These are phyloP conservation scores for Tuta absoluta DNA, from an alignment of 2,888 invertebrate genomes.

Conservation along the genomic window DNA sequence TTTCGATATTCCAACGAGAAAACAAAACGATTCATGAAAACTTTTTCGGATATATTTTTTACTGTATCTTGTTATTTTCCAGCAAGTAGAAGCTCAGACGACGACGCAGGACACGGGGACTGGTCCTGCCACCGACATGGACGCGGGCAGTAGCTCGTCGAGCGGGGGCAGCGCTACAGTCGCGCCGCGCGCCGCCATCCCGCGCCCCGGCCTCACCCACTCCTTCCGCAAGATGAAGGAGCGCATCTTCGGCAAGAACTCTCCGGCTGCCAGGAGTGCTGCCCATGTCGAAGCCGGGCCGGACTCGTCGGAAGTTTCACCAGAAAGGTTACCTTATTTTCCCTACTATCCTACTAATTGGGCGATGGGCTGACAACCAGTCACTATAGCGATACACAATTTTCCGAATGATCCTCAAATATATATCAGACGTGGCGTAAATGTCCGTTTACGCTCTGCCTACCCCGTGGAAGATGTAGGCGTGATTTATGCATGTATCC, in stretches of 20 bases:
- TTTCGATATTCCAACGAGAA: too few relatives aligned
- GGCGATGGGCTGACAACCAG: too few relatives aligned
- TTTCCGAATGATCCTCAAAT: too few relatives aligned
- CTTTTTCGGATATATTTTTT: too few relatives aligned
- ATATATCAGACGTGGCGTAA: too few relatives aligned
- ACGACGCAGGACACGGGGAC: not conserved
- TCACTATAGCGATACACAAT: too few relatives aligned
- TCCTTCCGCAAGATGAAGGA: conserved; percentile 59
- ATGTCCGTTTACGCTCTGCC: too few relatives aligned
- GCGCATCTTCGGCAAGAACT: conserved; percentile 46
- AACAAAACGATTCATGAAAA: too few relatives aligned
- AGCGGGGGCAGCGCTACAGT: conserved; percentile 16
- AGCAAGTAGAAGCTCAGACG: conserved; percentile 28
- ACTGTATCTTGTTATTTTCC: not conserved
- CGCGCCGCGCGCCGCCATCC: conserved; percentile 44
- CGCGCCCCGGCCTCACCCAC: conserved; percentile 57
- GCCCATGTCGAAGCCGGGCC: conserved; percentile 42
- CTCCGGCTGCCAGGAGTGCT: conserved; percentile 12
- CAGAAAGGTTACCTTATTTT: conserved; percentile 47
- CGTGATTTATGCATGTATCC: too few relatives aligned
- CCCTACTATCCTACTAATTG: not conserved
- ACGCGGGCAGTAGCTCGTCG: not conserved
- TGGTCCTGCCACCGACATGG: conserved; percentile 8
- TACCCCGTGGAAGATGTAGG: too few relatives aligned
- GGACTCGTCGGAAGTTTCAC: conserved; percentile 50